Conservation (phyloP, 2,797 vertebrate genomes). For the Eleutherodactylus coqui region DNA sequence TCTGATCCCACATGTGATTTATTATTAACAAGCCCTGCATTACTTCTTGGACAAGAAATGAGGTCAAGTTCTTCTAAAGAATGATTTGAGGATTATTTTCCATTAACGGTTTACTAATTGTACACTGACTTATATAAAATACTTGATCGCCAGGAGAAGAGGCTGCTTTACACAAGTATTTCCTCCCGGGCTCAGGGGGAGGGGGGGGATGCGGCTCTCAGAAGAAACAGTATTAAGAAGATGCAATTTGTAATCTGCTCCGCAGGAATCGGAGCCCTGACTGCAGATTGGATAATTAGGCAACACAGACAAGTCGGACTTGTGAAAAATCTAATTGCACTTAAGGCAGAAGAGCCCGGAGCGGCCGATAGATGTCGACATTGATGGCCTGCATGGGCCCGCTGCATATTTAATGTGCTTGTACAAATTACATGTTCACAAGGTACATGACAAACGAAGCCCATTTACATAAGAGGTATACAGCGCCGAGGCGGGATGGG, state of each 20-base stretch:
- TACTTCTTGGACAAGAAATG: conserved; percentile 17
- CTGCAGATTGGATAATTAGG: conserved; percentile 57
- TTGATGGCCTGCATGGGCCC: conserved; percentile 45
- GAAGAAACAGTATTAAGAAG: conserved; percentile 30
- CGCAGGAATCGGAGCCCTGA: conserved; percentile 42
- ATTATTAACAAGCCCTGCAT: conserved; percentile 4
- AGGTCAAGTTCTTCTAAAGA: conserved; percentile 26
- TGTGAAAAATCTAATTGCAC: conserved; percentile 60
- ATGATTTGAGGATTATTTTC: conserved; percentile 22
- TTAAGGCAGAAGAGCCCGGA: conserved; percentile 36
- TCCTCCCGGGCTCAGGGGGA: conserved; percentile 1
- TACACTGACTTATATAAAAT: not conserved
- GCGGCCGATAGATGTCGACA: conserved; percentile 35
- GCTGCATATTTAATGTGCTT: conserved; percentile 56
- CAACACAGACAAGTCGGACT: conserved; percentile 53
- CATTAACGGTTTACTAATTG: conserved; percentile 41
- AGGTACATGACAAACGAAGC: conserved; percentile 54
- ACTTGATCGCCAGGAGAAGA: not conserved
- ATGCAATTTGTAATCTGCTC: conserved; percentile 57
- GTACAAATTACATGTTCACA: conserved; percentile 57
- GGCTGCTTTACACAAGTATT: conserved; percentile 35
- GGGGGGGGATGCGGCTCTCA: not conserved
- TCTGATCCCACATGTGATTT: conserved; percentile 1
- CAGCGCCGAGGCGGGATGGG: not conserved
- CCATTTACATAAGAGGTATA: conserved; percentile 51